Percentiles rank a stretch among this genome's conserved stretches.
phyloP scores from a whole-genome alignment of 2,888 invertebrate genomes.

The Lasioglossum oenotherae region DNA sequence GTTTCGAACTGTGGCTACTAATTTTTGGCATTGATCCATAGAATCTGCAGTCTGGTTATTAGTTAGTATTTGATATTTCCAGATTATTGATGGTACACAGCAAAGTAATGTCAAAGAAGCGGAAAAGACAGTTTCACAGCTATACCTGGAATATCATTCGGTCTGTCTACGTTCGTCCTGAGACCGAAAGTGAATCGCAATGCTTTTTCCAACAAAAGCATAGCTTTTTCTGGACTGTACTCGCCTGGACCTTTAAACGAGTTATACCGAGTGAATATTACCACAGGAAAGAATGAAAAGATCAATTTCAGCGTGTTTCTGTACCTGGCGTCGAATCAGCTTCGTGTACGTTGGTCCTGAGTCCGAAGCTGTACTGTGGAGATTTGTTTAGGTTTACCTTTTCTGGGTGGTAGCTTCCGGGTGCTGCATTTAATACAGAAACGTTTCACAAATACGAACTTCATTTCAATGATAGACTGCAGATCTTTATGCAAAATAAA shows the following conservation, averaged over 20 bases:
- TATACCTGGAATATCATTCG: constrained; percentile 76
- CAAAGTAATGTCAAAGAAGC: background rate
- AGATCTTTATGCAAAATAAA: background rate
- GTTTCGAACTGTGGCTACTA: background rate
- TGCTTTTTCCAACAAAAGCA: constrained; percentile 78
- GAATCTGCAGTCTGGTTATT: background rate
- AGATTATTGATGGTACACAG: background rate
- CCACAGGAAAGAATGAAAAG: background rate
- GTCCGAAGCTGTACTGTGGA: constrained; percentile 76
- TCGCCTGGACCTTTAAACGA: constrained; percentile 83
- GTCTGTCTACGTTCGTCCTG: constrained; percentile 69
- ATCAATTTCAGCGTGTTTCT: background rate
- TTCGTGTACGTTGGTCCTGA: constrained; percentile 68
- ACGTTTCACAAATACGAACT: background rate
- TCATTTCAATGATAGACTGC: background rate
- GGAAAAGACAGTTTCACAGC: background rate
- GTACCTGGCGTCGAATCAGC: constrained; percentile 80
- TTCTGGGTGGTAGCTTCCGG: constrained; percentile 78
- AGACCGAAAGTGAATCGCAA: constrained; percentile 79
- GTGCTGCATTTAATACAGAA: constrained; percentile 66
- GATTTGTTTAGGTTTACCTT: constrained; percentile 75
- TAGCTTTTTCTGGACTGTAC: constrained; percentile 84
- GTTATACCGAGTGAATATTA: constrained; percentile 32
- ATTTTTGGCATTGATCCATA: background rate
- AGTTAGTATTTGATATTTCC: background rate